Evolutionary conservation across 2,113 vertebrate genomes (phyloP).

Genomic region (Chionodraco myersi): DNA sequence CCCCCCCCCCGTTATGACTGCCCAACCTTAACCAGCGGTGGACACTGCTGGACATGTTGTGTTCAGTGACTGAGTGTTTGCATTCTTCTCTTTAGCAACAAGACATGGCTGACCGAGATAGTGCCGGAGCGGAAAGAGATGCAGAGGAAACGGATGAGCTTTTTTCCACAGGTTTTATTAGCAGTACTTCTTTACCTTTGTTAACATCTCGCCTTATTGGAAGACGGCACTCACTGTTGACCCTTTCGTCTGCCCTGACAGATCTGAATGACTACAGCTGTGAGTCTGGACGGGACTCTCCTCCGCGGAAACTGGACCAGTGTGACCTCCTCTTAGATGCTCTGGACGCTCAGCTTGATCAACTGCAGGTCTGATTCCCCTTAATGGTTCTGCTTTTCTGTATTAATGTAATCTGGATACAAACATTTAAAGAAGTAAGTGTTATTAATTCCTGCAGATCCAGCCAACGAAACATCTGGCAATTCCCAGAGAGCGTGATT

Average conservation of each 20-base stretch:
- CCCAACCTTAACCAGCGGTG: conserved; percentile 11
- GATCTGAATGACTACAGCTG: conserved; percentile 36
- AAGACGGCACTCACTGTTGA: not conserved
- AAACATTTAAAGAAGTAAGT: not conserved
- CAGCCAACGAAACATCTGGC: conserved; percentile 33
- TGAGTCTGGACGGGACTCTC: not conserved
- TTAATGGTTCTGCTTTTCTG: not conserved
- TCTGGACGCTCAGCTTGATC: conserved; percentile 71
- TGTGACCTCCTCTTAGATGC: conserved; percentile 77
- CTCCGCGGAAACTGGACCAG: conserved; percentile 50
- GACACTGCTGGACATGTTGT: conserved; percentile 5
- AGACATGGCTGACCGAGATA: conserved; percentile 65
- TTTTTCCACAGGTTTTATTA: conserved; percentile 42
- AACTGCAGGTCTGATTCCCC: conserved; percentile 73
- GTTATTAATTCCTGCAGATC: conserved; percentile 55
- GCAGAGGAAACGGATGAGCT: conserved; percentile 57
- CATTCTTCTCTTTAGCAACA: conserved; percentile 10
- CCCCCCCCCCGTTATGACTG: not conserved
- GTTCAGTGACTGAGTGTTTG: conserved; percentile 6
- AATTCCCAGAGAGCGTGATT: conserved; percentile 5
- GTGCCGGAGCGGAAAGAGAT: conserved; percentile 7
- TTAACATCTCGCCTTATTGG: not conserved
- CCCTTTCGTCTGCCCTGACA: conserved; percentile 17
- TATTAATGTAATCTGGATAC: not conserved
- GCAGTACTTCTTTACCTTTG: not conserved